Conservation (phyloP, 2,113 vertebrate species). For the Machaerirhynchus nigripectus region DNA sequence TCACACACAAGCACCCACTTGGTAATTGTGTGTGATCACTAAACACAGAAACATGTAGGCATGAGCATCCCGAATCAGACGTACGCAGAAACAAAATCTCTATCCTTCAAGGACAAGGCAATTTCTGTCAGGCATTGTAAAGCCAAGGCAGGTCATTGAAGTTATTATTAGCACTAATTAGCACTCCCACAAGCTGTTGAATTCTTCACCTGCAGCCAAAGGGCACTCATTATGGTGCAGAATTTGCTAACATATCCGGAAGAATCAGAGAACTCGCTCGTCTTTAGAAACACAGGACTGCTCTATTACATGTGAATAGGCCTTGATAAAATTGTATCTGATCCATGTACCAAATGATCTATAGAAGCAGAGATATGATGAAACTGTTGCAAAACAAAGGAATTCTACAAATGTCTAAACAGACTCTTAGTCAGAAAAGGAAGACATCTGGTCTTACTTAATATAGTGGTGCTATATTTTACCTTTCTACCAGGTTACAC, state of each 20-base stretch:
- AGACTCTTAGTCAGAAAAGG: neutral
- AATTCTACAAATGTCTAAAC: neutral
- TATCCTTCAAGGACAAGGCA: neutral
- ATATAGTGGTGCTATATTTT: neutral
- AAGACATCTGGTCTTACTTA: neutral
- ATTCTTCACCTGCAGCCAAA: slow-evolving; percentile 5
- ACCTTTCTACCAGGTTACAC: neutral
- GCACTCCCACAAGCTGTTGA: slow-evolving; percentile 7
- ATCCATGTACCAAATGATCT: neutral
- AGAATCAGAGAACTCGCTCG: neutral
- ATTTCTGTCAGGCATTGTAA: slow-evolving; percentile 16
- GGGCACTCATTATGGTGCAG: slow-evolving; percentile 9
- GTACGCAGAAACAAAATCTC: neutral
- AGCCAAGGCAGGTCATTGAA: slow-evolving; percentile 31
- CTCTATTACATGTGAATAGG: neutral
- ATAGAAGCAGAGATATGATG: neutral
- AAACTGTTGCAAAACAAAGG: neutral
- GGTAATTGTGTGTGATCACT: neutral
- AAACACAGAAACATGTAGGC: neutral
- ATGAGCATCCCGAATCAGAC: neutral
- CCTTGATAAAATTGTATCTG: neutral
- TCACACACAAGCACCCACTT: neutral
- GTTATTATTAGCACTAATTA: slow-evolving; percentile 55
- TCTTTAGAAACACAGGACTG: neutral
- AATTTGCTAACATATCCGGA: slow-evolving; percentile 1